Evolutionary conservation across 2,113 vertebrate genomes (phyloP), one percentile per base, ranked within the genome.

Genomic region (Sigmodon hispidus): DNA sequence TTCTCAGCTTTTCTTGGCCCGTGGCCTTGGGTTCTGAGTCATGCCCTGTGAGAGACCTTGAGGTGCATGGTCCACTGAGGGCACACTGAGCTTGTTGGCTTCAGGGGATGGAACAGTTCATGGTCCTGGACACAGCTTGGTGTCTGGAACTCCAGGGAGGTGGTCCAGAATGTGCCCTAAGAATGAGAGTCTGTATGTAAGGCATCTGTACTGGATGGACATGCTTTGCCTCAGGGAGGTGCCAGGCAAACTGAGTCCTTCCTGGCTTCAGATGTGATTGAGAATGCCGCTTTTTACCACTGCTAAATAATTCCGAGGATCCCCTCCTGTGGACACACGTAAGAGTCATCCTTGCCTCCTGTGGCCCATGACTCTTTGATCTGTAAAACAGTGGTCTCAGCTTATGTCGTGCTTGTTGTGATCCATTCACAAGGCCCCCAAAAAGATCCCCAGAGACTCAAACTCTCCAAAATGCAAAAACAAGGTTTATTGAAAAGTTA

Each of bases 401-500:
- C 40, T 79, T 16, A 2, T 29, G 40, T 8, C 3, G 1, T 1
- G 5, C n/a, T n/a, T n/a, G n/a, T n/a, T n/a, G n/a, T n/a, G n/a
- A n/a, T n/a, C n/a, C n/a, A n/a, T n/a, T n/a, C n/a, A n/a, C n/a
- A n/a, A n/a, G n/a, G n/a, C n/a, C n/a, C n/a, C n/a, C n/a, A n/a
- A n/a, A n/a, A n/a, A n/a, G n/a, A n/a, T n/a, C n/a, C n/a, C n/a
- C n/a, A n/a, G n/a, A n/a, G n/a, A n/a, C n/a, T n/a, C n/a, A n/a
- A n/a, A n/a, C n/a, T n/a, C n/a, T n/a, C n/a, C n/a, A n/a, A n/a
- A n/a, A n/a, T n/a, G n/a, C n/a, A n/a, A n/a, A n/a, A n/a, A n/a
- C n/a, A n/a, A n/a, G n/a, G n/a, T n/a, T n/a, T n/a, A n/a, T n/a
- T n/a, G n/a, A n/a, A n/a, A n/a, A n/a, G n/a, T n/a, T n/a, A n/a